Evolutionary conservation across 1,140 invertebrate genomes (phyloP), one percentile per base, ranked within the genome.

Genomic region (Leptopilina boulardi): DNA sequence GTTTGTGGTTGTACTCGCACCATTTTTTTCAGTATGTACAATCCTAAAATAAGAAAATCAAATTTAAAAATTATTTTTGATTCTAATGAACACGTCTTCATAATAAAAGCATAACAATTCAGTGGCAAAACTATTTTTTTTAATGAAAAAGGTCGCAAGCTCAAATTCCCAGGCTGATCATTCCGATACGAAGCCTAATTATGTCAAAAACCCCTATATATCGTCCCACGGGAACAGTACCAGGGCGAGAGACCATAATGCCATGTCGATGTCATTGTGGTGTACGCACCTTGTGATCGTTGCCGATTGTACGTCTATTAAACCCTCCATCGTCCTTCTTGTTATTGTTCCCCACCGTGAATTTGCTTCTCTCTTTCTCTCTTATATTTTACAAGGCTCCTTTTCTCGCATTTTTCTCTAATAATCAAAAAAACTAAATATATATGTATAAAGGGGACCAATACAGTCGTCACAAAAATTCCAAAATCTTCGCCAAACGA

Each of bases 201-300:
- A 84, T 84, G 80, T 81, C 78, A 80, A n/a, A 78, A 78, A 71
- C 77, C 77, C 71, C 70, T 59, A 54, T 59, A 47, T 73, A 47
- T 75, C 73, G 80, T 82, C 74, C 70, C 82, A 84, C 54, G 82
- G 79, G 82, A 84, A 80, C 78, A 79, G 73, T 38, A 74, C 56
- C 44, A 23, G 59, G 23, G 75, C 42, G 51, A 41, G 30, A 51
- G 73, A 74, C 79, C 71, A 81, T 78, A 81, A 81, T 81, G 77
- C 79, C 77, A 79, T 54, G 75, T 76, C 74, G 78, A 78, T 80
- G 78, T 83, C 78, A 80, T 83, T 83, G 82, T 82, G 80, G 74
- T n/a, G n/a, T 74, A 76, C 80, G 80, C 80, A 82, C 82, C 82
- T 83, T 83, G 80, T 83, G 82, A 83, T 83, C 82, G 80, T 79